Conservation (phyloP, 2,113 vertebrate genomes). For the Hymenochirus boettgeri region DNA sequence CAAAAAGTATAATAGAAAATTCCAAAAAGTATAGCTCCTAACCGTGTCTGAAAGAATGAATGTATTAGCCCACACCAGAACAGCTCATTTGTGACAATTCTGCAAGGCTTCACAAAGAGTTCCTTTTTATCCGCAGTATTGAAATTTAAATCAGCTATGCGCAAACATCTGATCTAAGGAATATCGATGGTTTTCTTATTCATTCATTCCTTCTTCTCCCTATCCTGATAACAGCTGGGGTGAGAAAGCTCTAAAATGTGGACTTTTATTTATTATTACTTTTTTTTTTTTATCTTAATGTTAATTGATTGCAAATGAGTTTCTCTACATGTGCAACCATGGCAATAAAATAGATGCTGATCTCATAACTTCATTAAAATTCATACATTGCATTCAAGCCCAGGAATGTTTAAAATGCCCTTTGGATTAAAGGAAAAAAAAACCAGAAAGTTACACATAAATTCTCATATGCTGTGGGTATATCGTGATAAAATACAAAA, state of each 20-base stretch:
- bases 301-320: slow-evolving; percentile 46
- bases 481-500: slow-evolving; percentile 34
- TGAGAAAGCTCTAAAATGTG: slow-evolving; percentile 28
- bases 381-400: slow-evolving; percentile 49
- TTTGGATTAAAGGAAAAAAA: slow-evolving; percentile 38
- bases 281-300: slow-evolving; percentile 42
- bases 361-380: slow-evolving; percentile 45
- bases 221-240: slow-evolving; percentile 15
- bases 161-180: slow-evolving; percentile 9
- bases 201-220: slow-evolving; percentile 33
- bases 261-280: slow-evolving; percentile 31
- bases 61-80: no score
- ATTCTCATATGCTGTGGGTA: slow-evolving; percentile 41
- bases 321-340: slow-evolving; percentile 44
- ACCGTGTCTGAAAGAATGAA: no score
- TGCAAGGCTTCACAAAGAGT: no score
- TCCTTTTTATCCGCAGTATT: not conserved
- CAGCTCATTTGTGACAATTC: no score
- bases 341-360: slow-evolving; percentile 47
- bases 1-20: no score
- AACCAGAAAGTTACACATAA: slow-evolving; percentile 30
- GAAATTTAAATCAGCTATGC: slow-evolving; percentile 3
- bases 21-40: no score
- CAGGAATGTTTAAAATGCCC: slow-evolving; percentile 46
- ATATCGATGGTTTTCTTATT: not conserved